Percentiles rank a stretch among this genome's conserved stretches.
These are phyloP conservation scores for Drosophila ezoana DNA, from an alignment of 2,888 invertebrate genomes.

Conservation along the genomic window DNA sequence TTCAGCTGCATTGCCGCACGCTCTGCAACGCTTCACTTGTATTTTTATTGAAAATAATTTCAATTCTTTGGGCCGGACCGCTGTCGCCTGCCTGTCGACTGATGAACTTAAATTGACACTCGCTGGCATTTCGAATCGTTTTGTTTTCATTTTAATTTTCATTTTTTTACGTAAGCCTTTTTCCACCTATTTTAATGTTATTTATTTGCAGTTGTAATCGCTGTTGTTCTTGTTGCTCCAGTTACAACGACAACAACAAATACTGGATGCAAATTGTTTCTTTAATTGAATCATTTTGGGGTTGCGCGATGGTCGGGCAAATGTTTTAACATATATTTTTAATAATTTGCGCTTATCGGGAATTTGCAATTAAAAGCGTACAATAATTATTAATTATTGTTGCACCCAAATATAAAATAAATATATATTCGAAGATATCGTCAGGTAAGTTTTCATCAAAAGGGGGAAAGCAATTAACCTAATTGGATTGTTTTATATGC, in stretches of 20 bases:
- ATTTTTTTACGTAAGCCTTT: constrained; percentile 24
- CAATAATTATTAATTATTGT: constrained; percentile 55
- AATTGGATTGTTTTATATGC: constrained; percentile 12
- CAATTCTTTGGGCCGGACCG: constrained; percentile 36
- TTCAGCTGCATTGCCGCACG: constrained; percentile 10
- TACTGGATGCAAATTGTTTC: constrained; percentile 71
- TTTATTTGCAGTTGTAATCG: constrained; percentile 76
- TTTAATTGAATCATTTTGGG: constrained; percentile 74
- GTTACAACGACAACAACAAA: constrained; percentile 33
- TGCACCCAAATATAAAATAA: constrained; percentile 21
- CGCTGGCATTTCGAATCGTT: constrained; percentile 54
- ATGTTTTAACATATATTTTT: constrained; percentile 58
- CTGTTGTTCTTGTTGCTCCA: constrained; percentile 35
- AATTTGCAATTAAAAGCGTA: constrained; percentile 62
- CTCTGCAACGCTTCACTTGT: constrained; percentile 19
- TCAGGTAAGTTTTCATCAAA: constrained; percentile 10
- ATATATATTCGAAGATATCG: constrained; percentile 26
- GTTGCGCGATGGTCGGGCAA: constrained; percentile 11
- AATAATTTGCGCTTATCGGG: constrained; percentile 70
- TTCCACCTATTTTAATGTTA: constrained; percentile 73
- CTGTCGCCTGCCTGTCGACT: constrained; percentile 33
- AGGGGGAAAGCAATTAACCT: constrained; percentile 18
- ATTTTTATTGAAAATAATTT: constrained; percentile 67
- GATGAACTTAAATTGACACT: constrained; percentile 79
- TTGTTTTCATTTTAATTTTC: constrained; percentile 42